phyloP scores from a whole-genome alignment of 2,888 invertebrate genomes.

The Carcina quercana region DNA sequence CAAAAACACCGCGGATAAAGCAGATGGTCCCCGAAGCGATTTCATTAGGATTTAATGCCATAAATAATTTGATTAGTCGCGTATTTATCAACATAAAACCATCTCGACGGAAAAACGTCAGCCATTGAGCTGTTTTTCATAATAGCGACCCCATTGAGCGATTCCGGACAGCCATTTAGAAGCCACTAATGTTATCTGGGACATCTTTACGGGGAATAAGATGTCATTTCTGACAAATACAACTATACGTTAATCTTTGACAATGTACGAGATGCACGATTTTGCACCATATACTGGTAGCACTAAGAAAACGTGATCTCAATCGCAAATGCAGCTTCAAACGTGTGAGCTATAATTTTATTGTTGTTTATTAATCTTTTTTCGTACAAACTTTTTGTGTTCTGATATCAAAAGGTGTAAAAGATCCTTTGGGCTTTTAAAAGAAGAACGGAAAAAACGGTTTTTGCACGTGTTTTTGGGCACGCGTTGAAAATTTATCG shows the following conservation, averaged over 20 bases:
- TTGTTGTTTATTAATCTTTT: conserved; percentile 44
- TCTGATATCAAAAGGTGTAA: conserved; percentile 49
- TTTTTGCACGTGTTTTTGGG: conserved; percentile 48
- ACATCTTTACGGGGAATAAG: conserved; percentile 52
- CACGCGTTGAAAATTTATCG: conserved; percentile 56
- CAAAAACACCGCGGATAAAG: conserved; percentile 19
- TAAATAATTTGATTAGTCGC: conserved; percentile 74
- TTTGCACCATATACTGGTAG: conserved; percentile 2
- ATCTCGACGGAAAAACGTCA: conserved; percentile 69
- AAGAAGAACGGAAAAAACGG: too few species aligned
- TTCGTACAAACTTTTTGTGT: conserved; percentile 37
- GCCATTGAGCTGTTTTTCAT: conserved; percentile 31
- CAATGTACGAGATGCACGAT: not conserved
- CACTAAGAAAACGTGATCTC: not conserved
- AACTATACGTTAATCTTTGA: conserved; percentile 18
- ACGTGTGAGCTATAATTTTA: conserved; percentile 32
- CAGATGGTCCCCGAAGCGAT: conserved; percentile 50
- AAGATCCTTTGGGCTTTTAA: conserved; percentile 24
- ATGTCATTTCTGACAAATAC: conserved; percentile 39
- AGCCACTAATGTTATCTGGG: conserved; percentile 73
- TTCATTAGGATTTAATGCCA: conserved; percentile 67
- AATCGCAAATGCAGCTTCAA: not conserved
- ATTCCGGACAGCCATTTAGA: conserved; percentile 58
- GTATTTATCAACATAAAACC: conserved; percentile 70
- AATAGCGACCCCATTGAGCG: conserved; percentile 36